Base-by-base conservation (phyloP, 2,888 invertebrate species). In the Ennomos quercinarius region DNA sequence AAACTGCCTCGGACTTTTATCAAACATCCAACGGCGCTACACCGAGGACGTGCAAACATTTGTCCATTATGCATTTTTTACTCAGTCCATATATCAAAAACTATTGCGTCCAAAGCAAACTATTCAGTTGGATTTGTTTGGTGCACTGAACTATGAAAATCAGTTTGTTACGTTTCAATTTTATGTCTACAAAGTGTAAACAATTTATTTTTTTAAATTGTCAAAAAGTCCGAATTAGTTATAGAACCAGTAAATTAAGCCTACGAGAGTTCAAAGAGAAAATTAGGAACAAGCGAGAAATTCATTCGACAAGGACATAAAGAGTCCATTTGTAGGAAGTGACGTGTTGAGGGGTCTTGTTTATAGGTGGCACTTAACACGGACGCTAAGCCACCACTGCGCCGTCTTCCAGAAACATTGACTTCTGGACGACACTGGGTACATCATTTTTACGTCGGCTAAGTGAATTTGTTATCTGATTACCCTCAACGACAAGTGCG, bases 301-400 rank as follows among this genome's bases (percentile, higher is more conserved):
- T 81, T 74, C 79, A 76, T 81, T 83, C 80, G 83, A 81, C 78
- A 65, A 73, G 71, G 72, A 75, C 78, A 81, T 82, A 84, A 84
- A 84, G 80, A 79, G 80, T 83, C 78, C 75, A 84, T 87, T 87
- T 86, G 83, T 83, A 83, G 74, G 75, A 71, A 78, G 80, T 83
- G 86, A 81, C 83, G 76, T 81, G 78, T 80, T 77, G 77, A 76
- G 80, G 47, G 75, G 80, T 70, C 73, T 81, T 87, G 83, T 87
- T 86, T 87, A 88, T 86, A 81, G 80, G 68, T 61, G 75, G 73
- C 79, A 84, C 83, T 87, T 86, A 85, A 81, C 83, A 79, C 70
- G 76, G 72, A 63, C 76, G 74, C 77, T 82, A 80, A 81, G 82
- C 77, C 74, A 68, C 66, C 68, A 59, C 72, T 62, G 70, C 68